These are phyloP conservation scores for Tiliqua scincoides DNA, from an alignment of 2,113 vertebrate genomes.

Conservation along the genomic window DNA sequence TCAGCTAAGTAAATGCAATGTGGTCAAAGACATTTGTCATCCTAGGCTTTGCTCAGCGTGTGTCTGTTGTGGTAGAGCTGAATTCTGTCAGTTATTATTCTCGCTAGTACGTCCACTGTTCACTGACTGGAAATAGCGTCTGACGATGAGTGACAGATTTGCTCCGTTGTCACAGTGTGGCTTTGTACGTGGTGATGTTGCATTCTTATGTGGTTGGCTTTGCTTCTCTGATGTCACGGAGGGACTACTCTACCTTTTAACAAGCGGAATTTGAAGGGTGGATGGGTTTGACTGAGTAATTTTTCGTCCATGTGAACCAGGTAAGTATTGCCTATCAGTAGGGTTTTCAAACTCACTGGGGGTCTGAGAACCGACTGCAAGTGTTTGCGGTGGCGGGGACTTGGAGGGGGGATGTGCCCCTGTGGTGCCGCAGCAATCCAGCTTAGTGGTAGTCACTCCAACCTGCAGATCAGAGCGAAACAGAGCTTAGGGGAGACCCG, in stretches of 20 bases:
- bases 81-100: not conserved
- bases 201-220: not conserved
- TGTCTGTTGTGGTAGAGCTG: not conserved
- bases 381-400: no score
- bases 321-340: no score
- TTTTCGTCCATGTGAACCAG: not conserved
- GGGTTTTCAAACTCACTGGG: no score
- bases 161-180: not conserved
- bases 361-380: no score
- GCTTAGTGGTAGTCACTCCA: no score
- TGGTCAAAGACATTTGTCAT: not conserved
- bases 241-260: not conserved
- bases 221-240: not conserved
- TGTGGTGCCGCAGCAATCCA: no score
- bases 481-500: no score
- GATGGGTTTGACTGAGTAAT: not conserved
- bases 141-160: not conserved
- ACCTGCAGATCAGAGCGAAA: no score
- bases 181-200: not conserved
- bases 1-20: no score
- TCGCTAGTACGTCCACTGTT: not conserved
- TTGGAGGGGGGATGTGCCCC: no score
- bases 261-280: not conserved
- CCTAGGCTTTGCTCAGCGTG: no score
- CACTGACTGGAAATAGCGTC: not conserved